Conservation (phyloP, 2,888 invertebrate species). For the Trachelus iudaicus region DNA sequence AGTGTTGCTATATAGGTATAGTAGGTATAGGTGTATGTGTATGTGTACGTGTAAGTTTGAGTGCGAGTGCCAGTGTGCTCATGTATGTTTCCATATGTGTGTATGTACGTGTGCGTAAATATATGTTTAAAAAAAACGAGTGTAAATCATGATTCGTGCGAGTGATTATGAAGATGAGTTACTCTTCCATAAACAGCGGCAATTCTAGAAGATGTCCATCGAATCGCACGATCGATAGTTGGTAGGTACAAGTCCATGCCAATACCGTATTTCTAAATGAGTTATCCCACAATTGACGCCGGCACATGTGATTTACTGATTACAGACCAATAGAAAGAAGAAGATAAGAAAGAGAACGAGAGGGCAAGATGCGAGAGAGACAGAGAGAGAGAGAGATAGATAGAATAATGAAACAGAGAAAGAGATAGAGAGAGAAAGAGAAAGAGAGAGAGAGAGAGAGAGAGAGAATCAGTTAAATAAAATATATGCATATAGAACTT, state of each 20-base stretch:
- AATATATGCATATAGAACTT: slow-evolving; percentile 38
- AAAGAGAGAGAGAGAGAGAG: slow-evolving; percentile 23
- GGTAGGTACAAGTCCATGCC: too few species aligned
- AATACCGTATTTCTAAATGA: too few species aligned
- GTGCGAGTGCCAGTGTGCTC: neutral
- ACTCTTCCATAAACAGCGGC: too few species aligned
- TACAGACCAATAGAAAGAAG: slow-evolving; percentile 16
- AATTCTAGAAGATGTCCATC: too few species aligned
- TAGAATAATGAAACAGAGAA: slow-evolving; percentile 1
- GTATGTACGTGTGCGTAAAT: neutral
- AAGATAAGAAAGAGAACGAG: neutral
- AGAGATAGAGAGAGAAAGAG: slow-evolving; percentile 13
- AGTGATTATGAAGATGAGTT: too few species aligned
- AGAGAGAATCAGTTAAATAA: slow-evolving; percentile 43
- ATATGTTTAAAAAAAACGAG: too few species aligned
- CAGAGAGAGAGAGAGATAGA: slow-evolving; percentile 1
- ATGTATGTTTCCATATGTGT: neutral
- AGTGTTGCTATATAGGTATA: slow-evolving; percentile 11
- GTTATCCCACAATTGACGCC: too few species aligned
- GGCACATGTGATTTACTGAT: neutral
- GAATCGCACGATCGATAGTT: too few species aligned
- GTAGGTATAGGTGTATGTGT: neutral
- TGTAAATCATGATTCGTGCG: too few species aligned
- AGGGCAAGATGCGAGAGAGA: too few species aligned
- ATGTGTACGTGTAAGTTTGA: slow-evolving; percentile 30